Evolutionary conservation across 53 echinoderm and acorn worm genomes (phyloP), one percentile per base, ranked within the genome.

Genomic region (Patiria pectinifera): DNA sequence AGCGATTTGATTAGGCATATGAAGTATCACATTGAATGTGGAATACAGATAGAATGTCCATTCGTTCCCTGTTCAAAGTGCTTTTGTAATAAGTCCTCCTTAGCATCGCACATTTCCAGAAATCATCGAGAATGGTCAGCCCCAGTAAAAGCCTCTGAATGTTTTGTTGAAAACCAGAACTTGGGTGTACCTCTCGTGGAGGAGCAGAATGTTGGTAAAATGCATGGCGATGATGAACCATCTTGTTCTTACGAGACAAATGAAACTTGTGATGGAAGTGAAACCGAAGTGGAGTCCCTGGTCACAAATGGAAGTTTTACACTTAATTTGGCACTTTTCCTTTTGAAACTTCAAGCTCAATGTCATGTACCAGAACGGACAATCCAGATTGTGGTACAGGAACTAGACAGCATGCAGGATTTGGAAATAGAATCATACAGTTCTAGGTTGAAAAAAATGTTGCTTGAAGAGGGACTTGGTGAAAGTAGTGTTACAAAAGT

Each of bases 271-370:
- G 60, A 60, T 60, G 60, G 2, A 60, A 48, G 80, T 76, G 58
- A 90, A 21, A 61, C n/a, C 3, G 77, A 61, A 60, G 62, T 79
- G 58, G 60, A 90, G 21, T 60, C 62, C 62, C 46, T 35, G 4
- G 63, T 62, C 53, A 43, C 79, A 35, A 74, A 25, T 89, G 77
- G 11, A 74, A 62, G 70, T 45, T 89, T 88, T 53, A 83, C 70
- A 46, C 82, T 47, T 82, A 88, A 93, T 69, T 69, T 93, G 24
- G 93, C 93, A 82, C 89, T 89, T 48, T 93, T 93, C 45, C 47
- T 60, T 46, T 88, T 93, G 60, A 93, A 93, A 80, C 62, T 93
- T 22, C 93, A 93, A 70, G 89, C 93, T 82, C 44, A 93, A 74
- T 82, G 80, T 74, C 66, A 82, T 44, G 70, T 89, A 16, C 93